A percentile compares a stretch with the other conserved stretches of the same genome.
These are phyloP conservation scores for Montipora capitata DNA, from an alignment of 92 coral and sea anemone genomes.

Conservation along the genomic window DNA sequence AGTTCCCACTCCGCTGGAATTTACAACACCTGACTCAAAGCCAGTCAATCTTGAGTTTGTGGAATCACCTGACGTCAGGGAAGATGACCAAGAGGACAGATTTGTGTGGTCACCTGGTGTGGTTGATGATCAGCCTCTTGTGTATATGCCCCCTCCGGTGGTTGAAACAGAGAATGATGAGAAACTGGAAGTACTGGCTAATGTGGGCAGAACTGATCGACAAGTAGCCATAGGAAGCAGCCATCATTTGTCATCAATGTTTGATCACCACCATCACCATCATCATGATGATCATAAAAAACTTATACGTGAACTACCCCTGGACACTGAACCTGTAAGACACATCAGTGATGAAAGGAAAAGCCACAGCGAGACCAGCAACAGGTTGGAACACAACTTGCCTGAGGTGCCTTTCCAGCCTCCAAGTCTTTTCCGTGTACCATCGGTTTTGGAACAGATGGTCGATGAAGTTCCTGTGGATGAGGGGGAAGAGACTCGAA, in stretches of 20 bases:
- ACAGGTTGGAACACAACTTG: constrained; percentile 36
- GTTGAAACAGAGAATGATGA: constrained; percentile 72
- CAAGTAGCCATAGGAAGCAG: constrained; percentile 51
- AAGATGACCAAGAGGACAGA: constrained; percentile 18
- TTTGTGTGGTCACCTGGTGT: constrained; percentile 67
- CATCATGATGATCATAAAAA: constrained; percentile 60
- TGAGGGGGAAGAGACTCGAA: not conserved
- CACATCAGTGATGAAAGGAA: constrained; percentile 46
- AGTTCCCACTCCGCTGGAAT: not conserved
- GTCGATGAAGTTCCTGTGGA: constrained; percentile 72
- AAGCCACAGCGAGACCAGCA: constrained; percentile 47
- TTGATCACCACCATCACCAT: constrained; percentile 54
- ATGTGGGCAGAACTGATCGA: constrained; percentile 67
- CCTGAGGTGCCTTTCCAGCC: not conserved
- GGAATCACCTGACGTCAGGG: constrained; percentile 14
- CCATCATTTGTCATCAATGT: constrained; percentile 58
- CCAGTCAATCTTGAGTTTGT: constrained; percentile 1
- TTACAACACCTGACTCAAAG: constrained; percentile 11
- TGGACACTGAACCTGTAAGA: constrained; percentile 33
- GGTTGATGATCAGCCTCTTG: constrained; percentile 71
- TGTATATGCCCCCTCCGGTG: constrained; percentile 73
- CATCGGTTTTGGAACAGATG: constrained; percentile 90
- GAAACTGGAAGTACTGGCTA: constrained; percentile 69
- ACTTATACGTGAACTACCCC: constrained; percentile 45
- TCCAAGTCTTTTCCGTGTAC: constrained; percentile 74